Evolutionary conservation across 2,888 invertebrate species (phyloP), one percentile per base, ranked within the genome.

Genomic region (Heliconius hortense): DNA sequence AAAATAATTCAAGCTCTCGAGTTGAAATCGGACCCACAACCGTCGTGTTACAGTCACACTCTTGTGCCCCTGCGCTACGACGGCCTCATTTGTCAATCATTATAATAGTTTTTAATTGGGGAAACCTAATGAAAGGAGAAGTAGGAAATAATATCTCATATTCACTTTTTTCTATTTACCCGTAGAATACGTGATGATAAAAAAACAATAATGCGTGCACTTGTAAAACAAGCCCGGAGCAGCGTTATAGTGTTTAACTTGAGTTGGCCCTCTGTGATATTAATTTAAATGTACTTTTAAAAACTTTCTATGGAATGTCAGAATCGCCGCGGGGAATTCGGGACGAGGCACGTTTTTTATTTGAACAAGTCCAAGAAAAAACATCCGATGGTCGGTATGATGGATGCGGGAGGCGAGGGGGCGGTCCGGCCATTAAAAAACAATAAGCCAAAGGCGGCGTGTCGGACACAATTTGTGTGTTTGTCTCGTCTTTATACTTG

Each of bases 391-490:
- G 76, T 78, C 76, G 76, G 78, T 80, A 88, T 93, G 93, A 93
- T 92, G 88, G 90, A 93, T 93, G 90, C 84, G 82, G 84, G 82
- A 82, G 85, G 88, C 80, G 86, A 82, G 84, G 82, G 88, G 91
- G 91, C 90, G 91, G 92, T 86, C 79, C 88, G 84, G 84, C 88
- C 86, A 92, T 93, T 94, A 93, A 90, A 93, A 93, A 92, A 94
- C 93, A 92, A 93, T 94, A 93, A 93, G 86, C 84, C 84, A 86
- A 86, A 85, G 85, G 83, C 88, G 87, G 86, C 85, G 87, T 85
- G 93, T 93, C 93, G 86, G 85, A 83, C 84, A 85, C 91, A 91
- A 93, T 93, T 92, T 92, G 91, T 90, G 87, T 84, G 81, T 84
- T 72, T 80, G 82, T 79, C 87, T 88, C 86, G 85, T 89, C 92